phyloP scores from a whole-genome alignment of 2,888 invertebrate species.

The Drosophila ustulata region DNA sequence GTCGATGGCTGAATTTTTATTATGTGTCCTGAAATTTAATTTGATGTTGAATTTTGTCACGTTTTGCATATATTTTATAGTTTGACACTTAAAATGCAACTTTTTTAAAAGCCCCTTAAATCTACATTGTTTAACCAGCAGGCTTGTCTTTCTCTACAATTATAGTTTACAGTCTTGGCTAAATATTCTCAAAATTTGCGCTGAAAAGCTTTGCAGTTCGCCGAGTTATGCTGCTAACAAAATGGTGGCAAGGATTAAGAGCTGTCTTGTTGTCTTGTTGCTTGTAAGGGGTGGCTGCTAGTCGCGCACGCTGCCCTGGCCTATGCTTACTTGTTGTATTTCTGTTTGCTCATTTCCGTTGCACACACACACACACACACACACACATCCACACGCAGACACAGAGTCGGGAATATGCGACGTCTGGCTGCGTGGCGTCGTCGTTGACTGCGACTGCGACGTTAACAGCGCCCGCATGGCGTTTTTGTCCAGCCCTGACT shows the following conservation, averaged over 20 bases:
- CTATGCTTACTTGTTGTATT: slow-evolving; percentile 34
- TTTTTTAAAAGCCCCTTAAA: not conserved
- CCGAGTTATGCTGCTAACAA: not conserved
- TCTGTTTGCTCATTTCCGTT: slow-evolving; percentile 77
- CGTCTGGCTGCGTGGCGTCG: slow-evolving; percentile 63
- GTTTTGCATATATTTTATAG: no score
- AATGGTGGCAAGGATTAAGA: not conserved
- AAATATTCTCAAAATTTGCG: not conserved
- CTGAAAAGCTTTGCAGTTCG: not conserved
- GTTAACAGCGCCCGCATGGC: slow-evolving; percentile 27
- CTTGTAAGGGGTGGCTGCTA: slow-evolving; percentile 1
- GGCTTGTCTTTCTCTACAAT: not conserved
- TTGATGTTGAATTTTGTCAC: no score
- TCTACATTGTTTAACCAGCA: no score
- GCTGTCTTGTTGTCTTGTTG: no score
- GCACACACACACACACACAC: slow-evolving; percentile 41
- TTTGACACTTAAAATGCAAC: no score
- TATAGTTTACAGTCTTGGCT: not conserved
- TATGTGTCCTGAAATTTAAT: no score
- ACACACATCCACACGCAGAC: slow-evolving; percentile 12
- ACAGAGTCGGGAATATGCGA: slow-evolving; percentile 50
- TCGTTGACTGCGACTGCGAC: slow-evolving; percentile 38
- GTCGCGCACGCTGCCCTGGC: not conserved
- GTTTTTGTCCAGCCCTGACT: slow-evolving; percentile 10
- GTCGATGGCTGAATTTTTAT: no score